phyloP scores from a whole-genome alignment of 2,113 vertebrate species.

The Lampris incognitus region DNA sequence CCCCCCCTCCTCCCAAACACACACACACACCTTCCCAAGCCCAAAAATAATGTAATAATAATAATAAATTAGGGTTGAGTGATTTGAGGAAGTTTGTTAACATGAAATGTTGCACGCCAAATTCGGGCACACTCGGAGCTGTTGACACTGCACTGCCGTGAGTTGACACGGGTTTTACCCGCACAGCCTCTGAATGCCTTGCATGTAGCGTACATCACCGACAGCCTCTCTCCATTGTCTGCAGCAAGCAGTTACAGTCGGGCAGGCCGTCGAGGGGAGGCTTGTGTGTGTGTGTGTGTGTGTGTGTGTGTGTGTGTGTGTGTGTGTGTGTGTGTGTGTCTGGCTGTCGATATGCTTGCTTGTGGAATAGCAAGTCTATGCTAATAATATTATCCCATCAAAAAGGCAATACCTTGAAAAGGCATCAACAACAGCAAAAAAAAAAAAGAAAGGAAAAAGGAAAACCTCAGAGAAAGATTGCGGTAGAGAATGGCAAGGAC shows the following conservation, averaged over 20 bases:
- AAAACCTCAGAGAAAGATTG: slow-evolving; percentile 62
- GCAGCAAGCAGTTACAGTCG: slow-evolving; percentile 67
- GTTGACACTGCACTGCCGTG: slow-evolving; percentile 76
- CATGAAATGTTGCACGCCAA: slow-evolving; percentile 72
- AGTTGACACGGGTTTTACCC: slow-evolving; percentile 59
- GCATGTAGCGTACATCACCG: slow-evolving; percentile 80
- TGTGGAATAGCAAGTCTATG: slow-evolving; percentile 53
- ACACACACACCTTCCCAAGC: slow-evolving; percentile 35
- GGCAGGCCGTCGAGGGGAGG: background rate
- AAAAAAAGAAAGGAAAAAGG: background rate
- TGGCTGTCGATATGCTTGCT: slow-evolving; percentile 6
- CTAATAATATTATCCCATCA: slow-evolving; percentile 65
- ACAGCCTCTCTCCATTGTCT: slow-evolving; percentile 80
- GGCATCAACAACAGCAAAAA: slow-evolving; percentile 63
- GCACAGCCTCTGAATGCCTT: slow-evolving; percentile 73
- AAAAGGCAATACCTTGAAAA: slow-evolving; percentile 66
- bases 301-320: slow-evolving; percentile 10
- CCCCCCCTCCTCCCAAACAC: slow-evolving; percentile 63
- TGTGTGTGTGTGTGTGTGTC: slow-evolving; percentile 6
- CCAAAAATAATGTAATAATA: too few species aligned
- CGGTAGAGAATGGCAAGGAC: slow-evolving; percentile 50
- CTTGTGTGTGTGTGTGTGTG: background rate
- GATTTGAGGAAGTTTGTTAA: slow-evolving; percentile 71
- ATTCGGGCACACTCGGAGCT: slow-evolving; percentile 62
- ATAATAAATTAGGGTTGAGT: slow-evolving; percentile 13